These are phyloP conservation scores for Bagarius yarrelli DNA, from an alignment of 2,113 vertebrate species.

Conservation along the genomic window DNA sequence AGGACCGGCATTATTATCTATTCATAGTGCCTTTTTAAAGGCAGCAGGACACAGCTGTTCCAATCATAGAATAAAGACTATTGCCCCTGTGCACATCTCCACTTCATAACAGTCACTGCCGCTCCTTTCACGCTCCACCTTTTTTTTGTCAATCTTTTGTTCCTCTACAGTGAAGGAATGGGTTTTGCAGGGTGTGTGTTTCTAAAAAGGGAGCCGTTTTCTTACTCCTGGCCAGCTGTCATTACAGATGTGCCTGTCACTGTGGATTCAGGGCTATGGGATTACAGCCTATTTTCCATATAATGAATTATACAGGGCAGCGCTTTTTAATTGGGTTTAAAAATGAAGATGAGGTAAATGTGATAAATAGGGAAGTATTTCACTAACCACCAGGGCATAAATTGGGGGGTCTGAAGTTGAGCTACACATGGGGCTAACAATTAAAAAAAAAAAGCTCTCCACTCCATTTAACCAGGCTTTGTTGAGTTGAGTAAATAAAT, in stretches of 20 bases:
- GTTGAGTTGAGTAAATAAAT: not conserved
- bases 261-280: conserved; percentile 11
- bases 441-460: not conserved
- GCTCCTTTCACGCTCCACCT: conserved; percentile 74
- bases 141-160: conserved; percentile 2
- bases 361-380: not conserved
- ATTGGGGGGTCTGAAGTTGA: not conserved
- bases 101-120: conserved; percentile 67
- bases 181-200: not conserved
- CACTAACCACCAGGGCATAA: not conserved
- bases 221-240: conserved; percentile 32
- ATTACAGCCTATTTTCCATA: not conserved
- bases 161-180: not conserved
- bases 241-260: conserved; percentile 33
- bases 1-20: conserved; percentile 75
- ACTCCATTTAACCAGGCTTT: not conserved
- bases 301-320: conserved; percentile 38
- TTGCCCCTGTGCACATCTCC: conserved; percentile 65
- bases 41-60: conserved; percentile 79
- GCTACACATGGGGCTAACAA: not conserved
- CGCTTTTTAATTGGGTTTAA: conserved; percentile 33
- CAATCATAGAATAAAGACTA: conserved; percentile 81
- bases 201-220: not conserved
- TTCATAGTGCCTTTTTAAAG: conserved; percentile 69
- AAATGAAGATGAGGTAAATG: conserved; percentile 20